Base-by-base conservation (phyloP, 2,797 vertebrate species). In the Parauchenoglanis punctatus region DNA sequence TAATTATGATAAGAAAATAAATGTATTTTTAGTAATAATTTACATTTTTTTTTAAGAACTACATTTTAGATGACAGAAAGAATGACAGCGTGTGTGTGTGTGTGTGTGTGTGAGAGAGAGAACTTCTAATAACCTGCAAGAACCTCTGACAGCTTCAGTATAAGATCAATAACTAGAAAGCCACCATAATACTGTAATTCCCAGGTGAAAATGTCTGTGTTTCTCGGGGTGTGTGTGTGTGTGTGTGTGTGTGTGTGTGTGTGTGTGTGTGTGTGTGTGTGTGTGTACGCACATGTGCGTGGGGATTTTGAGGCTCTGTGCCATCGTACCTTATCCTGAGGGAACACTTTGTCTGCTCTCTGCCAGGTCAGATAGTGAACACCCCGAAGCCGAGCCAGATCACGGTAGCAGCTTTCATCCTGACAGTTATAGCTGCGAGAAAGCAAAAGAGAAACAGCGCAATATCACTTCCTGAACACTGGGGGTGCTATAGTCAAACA, bases 371-470 rank as follows among this genome's bases (percentile, higher is more conserved):
- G 93, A 89, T 99, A 99, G 92, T 94, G 95, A 85, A 99, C 85
- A 18, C 98, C 99, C 89, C 98, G 94, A 88, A 99, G 96, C 91
- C 97, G 96, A 81, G 98, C 98, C 95, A 99, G 92, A 93, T 99
- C 99, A 88, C 96, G 93, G 93, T 99, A 99, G 92, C 99, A 99
- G 92, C 97, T 97, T 89, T 98, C 97, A 92, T 99, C 99, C 90
- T 98, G 97, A 95, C 99, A 99, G 89, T 99, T 99, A 95, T 99
- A 99, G 58, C 98, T 99, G 91, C 83, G 87, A 84, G 93, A 93
- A 92, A 81, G 35, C 0, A 13, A 70, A 35, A 83, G 58, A 77
- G 86, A 82, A 63, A 87, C 56, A 81, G 68, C 54, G 52, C 23
- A 72, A 44, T 0, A 10, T 86, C 52, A 84, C 81, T 18, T 58